These are phyloP conservation scores for Dreissena polymorpha DNA, from an alignment of 1,140 invertebrate genomes.

Conservation along the genomic window DNA sequence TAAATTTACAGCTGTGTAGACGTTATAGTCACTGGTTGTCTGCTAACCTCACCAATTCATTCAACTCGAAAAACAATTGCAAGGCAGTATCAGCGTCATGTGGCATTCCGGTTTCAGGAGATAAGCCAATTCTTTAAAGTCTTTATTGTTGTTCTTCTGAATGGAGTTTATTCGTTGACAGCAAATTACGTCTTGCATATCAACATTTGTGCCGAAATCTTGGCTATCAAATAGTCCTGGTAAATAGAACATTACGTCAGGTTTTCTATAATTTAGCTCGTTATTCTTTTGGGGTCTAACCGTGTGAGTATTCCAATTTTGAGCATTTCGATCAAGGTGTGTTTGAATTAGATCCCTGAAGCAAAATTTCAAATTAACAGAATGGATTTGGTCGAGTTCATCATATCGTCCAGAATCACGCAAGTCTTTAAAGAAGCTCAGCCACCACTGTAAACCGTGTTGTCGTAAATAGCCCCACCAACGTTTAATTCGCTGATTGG, in stretches of 20 bases:
- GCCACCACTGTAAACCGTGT: slow-evolving; percentile 29
- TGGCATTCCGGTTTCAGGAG: slow-evolving; percentile 37
- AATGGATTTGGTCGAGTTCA: not conserved
- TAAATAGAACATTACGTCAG: slow-evolving; percentile 26
- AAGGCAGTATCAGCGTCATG: slow-evolving; percentile 11
- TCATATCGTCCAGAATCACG: not conserved
- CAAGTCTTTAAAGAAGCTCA: slow-evolving; percentile 16
- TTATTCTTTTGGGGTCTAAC: slow-evolving; percentile 15
- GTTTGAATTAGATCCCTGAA: slow-evolving; percentile 22
- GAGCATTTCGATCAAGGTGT: slow-evolving; percentile 19
- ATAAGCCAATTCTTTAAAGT: slow-evolving; percentile 28
- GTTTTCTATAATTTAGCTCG: slow-evolving; percentile 21
- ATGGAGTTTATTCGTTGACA: slow-evolving; percentile 14
- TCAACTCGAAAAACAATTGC: slow-evolving; percentile 16
- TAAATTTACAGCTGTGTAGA: no score
- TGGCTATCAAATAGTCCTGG: slow-evolving; percentile 9
- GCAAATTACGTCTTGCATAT: slow-evolving; percentile 11
- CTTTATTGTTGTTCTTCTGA: slow-evolving; percentile 10
- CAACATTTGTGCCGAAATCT: slow-evolving; percentile 5
- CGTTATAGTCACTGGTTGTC: no score
- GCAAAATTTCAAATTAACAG: slow-evolving; percentile 16
- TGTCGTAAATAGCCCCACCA: slow-evolving; percentile 8
- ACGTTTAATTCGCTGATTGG: slow-evolving; percentile 13
- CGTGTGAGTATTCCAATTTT: slow-evolving; percentile 27
- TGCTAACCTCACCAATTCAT: slow-evolving; percentile 6